Conservation (phyloP, 1,140 invertebrate genomes). For the Cylas formicarius region DNA sequence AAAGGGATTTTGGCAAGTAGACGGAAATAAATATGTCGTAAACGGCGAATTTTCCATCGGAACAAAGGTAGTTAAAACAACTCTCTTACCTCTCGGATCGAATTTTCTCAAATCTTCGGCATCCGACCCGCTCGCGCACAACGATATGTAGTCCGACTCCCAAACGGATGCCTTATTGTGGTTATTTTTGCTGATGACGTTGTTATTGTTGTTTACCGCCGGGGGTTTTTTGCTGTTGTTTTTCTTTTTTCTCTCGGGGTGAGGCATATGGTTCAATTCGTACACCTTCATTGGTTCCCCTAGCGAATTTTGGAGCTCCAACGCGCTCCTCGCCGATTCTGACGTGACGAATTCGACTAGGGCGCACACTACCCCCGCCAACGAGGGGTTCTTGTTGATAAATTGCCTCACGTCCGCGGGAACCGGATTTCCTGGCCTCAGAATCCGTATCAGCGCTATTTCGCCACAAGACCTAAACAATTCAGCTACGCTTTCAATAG, state of each 20-base stretch:
- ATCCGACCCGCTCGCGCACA: slow-evolving; percentile 61
- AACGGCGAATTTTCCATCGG: too few species aligned
- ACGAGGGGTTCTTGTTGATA: slow-evolving; percentile 82
- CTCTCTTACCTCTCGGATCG: slow-evolving; percentile 40
- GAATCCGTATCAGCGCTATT: slow-evolving; percentile 76
- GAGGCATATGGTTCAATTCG: slow-evolving; percentile 51
- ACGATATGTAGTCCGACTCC: slow-evolving; percentile 43
- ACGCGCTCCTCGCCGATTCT: slow-evolving; percentile 71
- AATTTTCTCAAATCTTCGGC: slow-evolving; percentile 52
- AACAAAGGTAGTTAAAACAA: neutral
- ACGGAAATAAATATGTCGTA: too few species aligned
- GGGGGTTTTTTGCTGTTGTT: slow-evolving; percentile 43
- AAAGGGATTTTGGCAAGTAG: too few species aligned
- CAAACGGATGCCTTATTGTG: slow-evolving; percentile 19
- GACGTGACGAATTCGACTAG: slow-evolving; percentile 85
- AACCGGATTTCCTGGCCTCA: slow-evolving; percentile 78
- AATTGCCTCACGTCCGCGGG: slow-evolving; percentile 84
- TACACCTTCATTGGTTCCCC: slow-evolving; percentile 45
- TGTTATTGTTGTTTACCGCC: slow-evolving; percentile 30
- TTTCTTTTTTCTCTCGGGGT: slow-evolving; percentile 50
- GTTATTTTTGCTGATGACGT: slow-evolving; percentile 29
- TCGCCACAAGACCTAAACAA: slow-evolving; percentile 81
- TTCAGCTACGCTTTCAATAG: slow-evolving; percentile 81
- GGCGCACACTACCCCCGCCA: slow-evolving; percentile 75
- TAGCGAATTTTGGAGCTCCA: slow-evolving; percentile 47